Percentiles rank a stretch among this genome's conserved stretches.
Conservation (phyloP, 2,113 vertebrate species). For the Xenopus borealis region DNA sequence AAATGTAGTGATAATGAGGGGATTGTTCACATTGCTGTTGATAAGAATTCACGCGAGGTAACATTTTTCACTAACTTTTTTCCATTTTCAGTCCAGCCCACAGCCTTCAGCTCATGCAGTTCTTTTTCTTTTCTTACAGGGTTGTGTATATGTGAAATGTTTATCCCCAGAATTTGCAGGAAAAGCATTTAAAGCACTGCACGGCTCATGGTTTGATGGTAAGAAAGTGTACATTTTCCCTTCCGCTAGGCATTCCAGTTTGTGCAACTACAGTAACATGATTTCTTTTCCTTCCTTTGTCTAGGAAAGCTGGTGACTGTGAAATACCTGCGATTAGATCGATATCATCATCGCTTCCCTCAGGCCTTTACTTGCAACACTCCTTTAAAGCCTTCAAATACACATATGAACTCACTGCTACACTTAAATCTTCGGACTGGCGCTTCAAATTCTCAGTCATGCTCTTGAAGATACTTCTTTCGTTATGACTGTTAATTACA, state of each 20-base stretch:
- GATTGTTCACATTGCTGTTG: constrained; percentile 95
- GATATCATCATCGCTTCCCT: constrained; percentile 97
- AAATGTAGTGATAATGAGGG: constrained; percentile 98
- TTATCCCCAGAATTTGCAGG: constrained; percentile 95
- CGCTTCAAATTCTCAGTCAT: constrained; percentile 73
- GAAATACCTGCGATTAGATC: constrained; percentile 95
- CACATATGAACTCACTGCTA: constrained; percentile 78
- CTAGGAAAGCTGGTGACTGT: constrained; percentile 97
- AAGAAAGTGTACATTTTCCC: constrained; percentile 52
- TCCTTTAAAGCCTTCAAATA: constrained; percentile 88
- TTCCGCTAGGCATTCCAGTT: neutral
- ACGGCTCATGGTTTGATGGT: constrained; percentile 99
- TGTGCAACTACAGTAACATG: constrained; percentile 49
- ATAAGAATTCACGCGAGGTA: constrained; percentile 96
- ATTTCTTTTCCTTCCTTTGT: constrained; percentile 25
- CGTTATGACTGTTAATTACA: constrained; percentile 70
- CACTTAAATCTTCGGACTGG: constrained; percentile 77
- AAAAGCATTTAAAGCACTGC: constrained; percentile 97
- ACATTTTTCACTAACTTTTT: constrained; percentile 36
- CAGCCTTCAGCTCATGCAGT: constrained; percentile 10
- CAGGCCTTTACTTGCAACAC: constrained; percentile 83
- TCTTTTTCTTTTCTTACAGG: constrained; percentile 64
- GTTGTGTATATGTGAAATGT: constrained; percentile 98
- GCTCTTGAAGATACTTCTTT: constrained; percentile 75
- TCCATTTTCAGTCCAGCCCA: too few relatives aligned